These are phyloP conservation scores for Hippasteria phrygiana DNA, from an alignment of 53 echinoderm and acorn worm species.

Conservation along the genomic window DNA sequence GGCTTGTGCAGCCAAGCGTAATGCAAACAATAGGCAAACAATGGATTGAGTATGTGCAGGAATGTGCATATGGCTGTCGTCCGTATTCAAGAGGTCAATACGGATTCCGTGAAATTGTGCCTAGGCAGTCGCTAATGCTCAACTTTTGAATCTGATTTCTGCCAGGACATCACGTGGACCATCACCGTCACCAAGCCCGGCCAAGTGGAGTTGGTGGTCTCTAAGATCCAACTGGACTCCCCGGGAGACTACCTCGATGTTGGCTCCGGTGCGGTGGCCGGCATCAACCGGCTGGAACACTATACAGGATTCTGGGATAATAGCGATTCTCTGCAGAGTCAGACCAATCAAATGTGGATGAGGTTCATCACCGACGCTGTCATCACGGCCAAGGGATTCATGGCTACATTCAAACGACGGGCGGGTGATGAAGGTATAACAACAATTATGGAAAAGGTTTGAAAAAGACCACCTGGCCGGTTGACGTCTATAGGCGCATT, in stretches of 20 bases:
- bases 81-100: too few species aligned
- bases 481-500: too few species aligned
- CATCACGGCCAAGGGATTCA: conserved; percentile 70
- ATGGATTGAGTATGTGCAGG: too few species aligned
- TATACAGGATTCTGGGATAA: conserved; percentile 45
- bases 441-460: neutral
- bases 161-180: conserved; percentile 75
- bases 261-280: conserved; percentile 54
- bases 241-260: conserved; percentile 55
- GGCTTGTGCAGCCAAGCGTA: too few species aligned
- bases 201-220: conserved; percentile 50
- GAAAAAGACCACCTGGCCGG: too few species aligned
- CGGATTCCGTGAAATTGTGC: too few species aligned
- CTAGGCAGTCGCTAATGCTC: too few species aligned
- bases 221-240: conserved; percentile 34
- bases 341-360: conserved; percentile 76
- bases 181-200: conserved; percentile 64
- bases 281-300: conserved; percentile 24
- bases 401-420: conserved; percentile 15
- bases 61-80: too few species aligned
- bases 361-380: conserved; percentile 76
- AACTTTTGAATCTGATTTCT: neutral
- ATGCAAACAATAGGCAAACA: too few species aligned
- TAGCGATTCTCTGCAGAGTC: conserved; percentile 31
- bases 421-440: conserved; percentile 49